phyloP scores from a whole-genome alignment of 2,888 invertebrate genomes.

The Eugnorisma glareosa region DNA sequence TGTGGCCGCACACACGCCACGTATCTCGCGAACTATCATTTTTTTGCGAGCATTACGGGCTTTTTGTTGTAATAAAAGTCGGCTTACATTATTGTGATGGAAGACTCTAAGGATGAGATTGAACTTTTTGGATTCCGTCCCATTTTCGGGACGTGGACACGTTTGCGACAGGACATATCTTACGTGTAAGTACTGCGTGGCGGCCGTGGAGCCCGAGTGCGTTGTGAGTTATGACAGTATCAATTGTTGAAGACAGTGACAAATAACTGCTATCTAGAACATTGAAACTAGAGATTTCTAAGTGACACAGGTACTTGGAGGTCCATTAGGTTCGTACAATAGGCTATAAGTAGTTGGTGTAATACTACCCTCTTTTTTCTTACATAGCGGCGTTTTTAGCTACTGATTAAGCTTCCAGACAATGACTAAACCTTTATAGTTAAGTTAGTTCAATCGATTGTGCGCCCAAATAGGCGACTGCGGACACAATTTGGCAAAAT shows the following conservation, averaged over 20 bases:
- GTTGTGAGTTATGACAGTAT: slow-evolving; percentile 52
- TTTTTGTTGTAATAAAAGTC: slow-evolving; percentile 68
- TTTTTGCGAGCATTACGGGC: slow-evolving; percentile 62
- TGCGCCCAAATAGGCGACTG: neutral
- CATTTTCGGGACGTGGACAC: slow-evolving; percentile 47
- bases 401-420: neutral
- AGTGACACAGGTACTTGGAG: slow-evolving; percentile 30
- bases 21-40: slow-evolving; percentile 64
- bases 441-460: neutral
- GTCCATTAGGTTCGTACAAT: neutral
- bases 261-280: slow-evolving; percentile 51
- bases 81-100: slow-evolving; percentile 67
- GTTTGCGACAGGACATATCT: slow-evolving; percentile 49
- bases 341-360: neutral
- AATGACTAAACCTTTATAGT: neutral
- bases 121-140: slow-evolving; percentile 56
- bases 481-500: neutral
- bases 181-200: slow-evolving; percentile 30
- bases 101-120: slow-evolving; percentile 58
- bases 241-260: slow-evolving; percentile 56
- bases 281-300: slow-evolving; percentile 56
- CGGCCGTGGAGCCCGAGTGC: slow-evolving; percentile 28
- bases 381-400: too few relatives aligned
- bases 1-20: slow-evolving; percentile 68
- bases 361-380: neutral